Evolutionary conservation across 2,113 vertebrate species (phyloP).

Genomic region (Campylomormyrus tamandua): DNA sequence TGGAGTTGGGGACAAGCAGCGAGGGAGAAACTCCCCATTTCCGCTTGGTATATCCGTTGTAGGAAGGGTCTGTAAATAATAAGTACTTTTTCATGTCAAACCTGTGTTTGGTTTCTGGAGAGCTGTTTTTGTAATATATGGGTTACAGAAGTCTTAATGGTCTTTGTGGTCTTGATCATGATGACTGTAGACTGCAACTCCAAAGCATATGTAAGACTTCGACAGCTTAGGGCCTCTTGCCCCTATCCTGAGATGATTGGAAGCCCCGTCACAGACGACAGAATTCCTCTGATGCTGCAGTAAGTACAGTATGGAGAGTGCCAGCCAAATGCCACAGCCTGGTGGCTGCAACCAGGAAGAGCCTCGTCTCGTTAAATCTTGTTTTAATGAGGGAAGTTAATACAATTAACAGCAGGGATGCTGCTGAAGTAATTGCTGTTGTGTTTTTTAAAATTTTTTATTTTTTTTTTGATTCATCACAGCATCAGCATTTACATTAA

Average conservation of each 20-base stretch:
- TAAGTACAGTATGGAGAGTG: background rate
- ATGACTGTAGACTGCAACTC: background rate
- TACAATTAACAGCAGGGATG: background rate
- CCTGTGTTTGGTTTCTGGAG: background rate
- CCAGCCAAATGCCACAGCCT: background rate
- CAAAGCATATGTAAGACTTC: background rate
- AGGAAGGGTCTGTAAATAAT: background rate
- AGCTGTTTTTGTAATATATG: background rate
- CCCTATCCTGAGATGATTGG: background rate
- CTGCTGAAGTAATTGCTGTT: slow-evolving; percentile 8
- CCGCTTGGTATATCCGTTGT: background rate
- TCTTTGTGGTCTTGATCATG: background rate
- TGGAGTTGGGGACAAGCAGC: background rate
- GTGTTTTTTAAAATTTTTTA: background rate
- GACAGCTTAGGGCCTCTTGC: background rate
- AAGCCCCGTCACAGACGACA: background rate
- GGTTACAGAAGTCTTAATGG: background rate
- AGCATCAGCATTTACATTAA: background rate
- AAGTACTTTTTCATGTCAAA: background rate
- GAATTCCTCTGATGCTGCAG: background rate
- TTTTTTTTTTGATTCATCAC: background rate
- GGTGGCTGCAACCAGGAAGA: background rate
- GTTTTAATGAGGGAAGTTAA: background rate
- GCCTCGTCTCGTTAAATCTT: background rate
- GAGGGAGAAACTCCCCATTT: background rate